Conservation (phyloP, 2,888 invertebrate genomes). For the Furcula furcula region DNA sequence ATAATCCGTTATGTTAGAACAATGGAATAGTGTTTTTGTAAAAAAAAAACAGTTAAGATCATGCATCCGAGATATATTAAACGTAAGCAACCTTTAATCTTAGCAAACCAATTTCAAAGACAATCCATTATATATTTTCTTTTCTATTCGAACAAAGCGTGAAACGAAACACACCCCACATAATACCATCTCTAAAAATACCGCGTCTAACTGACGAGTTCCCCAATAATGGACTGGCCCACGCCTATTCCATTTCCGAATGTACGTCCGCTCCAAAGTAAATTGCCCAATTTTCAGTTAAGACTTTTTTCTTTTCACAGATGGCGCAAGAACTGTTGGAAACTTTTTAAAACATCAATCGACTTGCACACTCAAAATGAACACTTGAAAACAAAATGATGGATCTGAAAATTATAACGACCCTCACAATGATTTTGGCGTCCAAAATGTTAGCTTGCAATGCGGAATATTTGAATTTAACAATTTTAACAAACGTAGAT, state of each 20-base stretch:
- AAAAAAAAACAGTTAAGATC: no score
- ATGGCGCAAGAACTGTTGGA: slow-evolving; percentile 17
- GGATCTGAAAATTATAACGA: slow-evolving; percentile 14
- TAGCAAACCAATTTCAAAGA: no score
- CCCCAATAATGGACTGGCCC: slow-evolving; percentile 2
- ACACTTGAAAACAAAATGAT: slow-evolving; percentile 21
- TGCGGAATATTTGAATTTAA: slow-evolving; percentile 10
- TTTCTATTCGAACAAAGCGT: neutral
- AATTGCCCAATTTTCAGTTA: slow-evolving; percentile 15
- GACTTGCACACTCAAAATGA: slow-evolving; percentile 10
- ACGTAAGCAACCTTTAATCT: no score
- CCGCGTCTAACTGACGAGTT: neutral
- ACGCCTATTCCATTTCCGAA: slow-evolving; percentile 1
- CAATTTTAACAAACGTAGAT: slow-evolving; percentile 29
- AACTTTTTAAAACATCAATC: slow-evolving; percentile 10
- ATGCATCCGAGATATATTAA: no score
- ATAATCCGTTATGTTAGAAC: no score
- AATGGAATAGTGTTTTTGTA: no score
- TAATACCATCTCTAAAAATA: slow-evolving; percentile 1
- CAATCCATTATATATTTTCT: neutral
- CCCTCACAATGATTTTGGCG: slow-evolving; percentile 11
- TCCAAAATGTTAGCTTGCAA: slow-evolving; percentile 8
- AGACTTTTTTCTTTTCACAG: slow-evolving; percentile 28
- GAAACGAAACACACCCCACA: neutral
- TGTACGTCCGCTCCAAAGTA: slow-evolving; percentile 4